A percentile compares a stretch with the other conserved stretches of the same genome.
Conservation (phyloP, 2,113 vertebrate species). For the Dipodomys stephensi region DNA sequence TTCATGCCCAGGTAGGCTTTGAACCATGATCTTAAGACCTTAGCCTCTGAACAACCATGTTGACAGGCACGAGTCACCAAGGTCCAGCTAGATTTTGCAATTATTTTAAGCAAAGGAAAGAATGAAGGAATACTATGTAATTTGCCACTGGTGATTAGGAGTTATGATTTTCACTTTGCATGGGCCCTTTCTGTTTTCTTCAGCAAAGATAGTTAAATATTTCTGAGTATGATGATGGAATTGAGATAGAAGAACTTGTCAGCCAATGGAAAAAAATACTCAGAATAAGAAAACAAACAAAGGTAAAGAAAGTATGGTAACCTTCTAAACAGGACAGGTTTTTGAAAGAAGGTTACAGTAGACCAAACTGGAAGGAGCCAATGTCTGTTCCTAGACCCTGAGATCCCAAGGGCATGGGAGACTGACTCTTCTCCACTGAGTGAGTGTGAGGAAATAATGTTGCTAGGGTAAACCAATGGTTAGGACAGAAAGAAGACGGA, state of each 20-base stretch:
- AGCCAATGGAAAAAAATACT: not conserved
- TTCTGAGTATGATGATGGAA: not conserved
- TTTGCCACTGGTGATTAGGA: not conserved
- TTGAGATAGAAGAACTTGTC: not conserved
- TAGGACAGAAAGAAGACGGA: constrained; percentile 2
- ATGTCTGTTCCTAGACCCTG: not conserved
- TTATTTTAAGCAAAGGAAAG: not conserved
- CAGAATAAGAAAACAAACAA: not conserved
- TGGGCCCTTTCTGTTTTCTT: not conserved
- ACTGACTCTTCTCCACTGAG: not conserved
- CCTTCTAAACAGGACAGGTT: not conserved
- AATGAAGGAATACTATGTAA: not conserved
- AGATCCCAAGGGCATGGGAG: not conserved
- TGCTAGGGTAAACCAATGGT: not conserved
- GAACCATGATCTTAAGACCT: no score
- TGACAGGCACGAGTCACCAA: no score
- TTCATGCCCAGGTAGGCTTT: no score
- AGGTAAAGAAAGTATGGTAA: not conserved
- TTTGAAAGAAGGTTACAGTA: not conserved
- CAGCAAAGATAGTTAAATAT: not conserved
- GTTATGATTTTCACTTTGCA: not conserved
- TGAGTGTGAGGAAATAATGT: not conserved
- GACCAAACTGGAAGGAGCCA: not conserved
- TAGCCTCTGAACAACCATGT: no score
- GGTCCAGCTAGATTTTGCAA: not conserved